phyloP scores from a whole-genome alignment of 2,888 invertebrate species.

The Drosophila cognata region DNA sequence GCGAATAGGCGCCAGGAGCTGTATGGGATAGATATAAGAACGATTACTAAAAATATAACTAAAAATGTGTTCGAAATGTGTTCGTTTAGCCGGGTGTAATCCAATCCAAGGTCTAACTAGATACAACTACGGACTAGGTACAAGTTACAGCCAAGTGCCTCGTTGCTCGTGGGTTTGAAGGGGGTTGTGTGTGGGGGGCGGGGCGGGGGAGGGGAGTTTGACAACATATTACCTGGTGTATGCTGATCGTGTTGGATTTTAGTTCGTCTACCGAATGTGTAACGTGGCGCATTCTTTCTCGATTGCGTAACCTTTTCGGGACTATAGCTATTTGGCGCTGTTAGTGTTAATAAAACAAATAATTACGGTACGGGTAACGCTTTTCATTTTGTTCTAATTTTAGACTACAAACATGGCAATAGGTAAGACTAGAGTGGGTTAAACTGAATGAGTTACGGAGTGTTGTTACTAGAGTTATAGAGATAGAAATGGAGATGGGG shows the following conservation, averaged over 20 bases:
- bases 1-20: conserved; percentile 85
- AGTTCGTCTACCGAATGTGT: conserved; percentile 87
- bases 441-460: conserved; percentile 16
- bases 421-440: conserved; percentile 38
- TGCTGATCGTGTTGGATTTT: conserved; percentile 83
- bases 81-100: conserved; percentile 7
- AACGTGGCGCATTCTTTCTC: conserved; percentile 85
- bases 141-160: conserved; percentile 33
- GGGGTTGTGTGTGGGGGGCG: neutral
- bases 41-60: conserved; percentile 2
- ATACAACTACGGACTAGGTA: conserved; percentile 27
- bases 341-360: conserved; percentile 80
- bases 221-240: conserved; percentile 82
- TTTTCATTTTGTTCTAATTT: conserved; percentile 23
- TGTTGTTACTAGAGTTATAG: conserved; percentile 15
- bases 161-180: conserved; percentile 12
- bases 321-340: conserved; percentile 86
- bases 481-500: neutral
- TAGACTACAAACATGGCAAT: conserved; percentile 43
- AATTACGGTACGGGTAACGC: conserved; percentile 50
- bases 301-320: conserved; percentile 87
- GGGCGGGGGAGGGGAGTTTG: neutral
- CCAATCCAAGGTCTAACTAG: conserved; percentile 30
- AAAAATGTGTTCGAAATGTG: neutral
- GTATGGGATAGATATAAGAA: conserved; percentile 36